Evolutionary conservation across 64 coral and sea anemone species (phyloP).

Genomic region (Cladopsammia gracilis): DNA sequence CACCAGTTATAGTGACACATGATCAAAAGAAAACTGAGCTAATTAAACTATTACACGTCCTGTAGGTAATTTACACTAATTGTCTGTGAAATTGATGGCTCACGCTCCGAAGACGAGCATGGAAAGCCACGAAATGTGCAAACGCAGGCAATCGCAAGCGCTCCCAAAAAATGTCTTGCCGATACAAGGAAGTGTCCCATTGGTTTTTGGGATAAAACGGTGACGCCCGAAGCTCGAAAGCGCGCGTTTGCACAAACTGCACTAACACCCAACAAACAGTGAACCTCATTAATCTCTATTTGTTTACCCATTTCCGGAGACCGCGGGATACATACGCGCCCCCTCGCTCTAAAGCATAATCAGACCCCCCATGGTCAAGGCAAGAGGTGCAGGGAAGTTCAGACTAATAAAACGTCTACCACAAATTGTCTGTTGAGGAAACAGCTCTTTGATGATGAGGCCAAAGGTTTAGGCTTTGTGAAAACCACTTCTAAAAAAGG

Average conservation of each 20-base stretch:
- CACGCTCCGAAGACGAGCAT: neutral
- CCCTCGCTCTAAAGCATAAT: neutral
- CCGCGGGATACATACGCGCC: neutral
- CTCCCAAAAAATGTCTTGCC: neutral
- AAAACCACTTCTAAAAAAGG: neutral
- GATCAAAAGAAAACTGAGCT: slow-evolving; percentile 12
- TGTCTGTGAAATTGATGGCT: slow-evolving; percentile 53
- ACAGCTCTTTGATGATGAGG: neutral
- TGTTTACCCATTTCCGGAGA: slow-evolving; percentile 53
- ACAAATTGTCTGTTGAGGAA: neutral
- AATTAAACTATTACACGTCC: slow-evolving; percentile 1
- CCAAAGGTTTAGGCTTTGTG: neutral
- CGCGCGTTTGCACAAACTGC: neutral
- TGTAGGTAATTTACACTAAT: slow-evolving; percentile 7
- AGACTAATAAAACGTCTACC: neutral
- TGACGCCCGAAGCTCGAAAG: neutral
- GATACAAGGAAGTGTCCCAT: neutral
- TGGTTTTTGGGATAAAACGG: neutral
- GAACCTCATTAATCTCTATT: slow-evolving; percentile 43
- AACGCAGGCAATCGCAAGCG: neutral
- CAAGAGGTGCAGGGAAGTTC: neutral
- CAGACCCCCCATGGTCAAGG: slow-evolving; percentile 16
- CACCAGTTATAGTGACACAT: neutral
- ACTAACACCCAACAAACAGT: slow-evolving; percentile 25
- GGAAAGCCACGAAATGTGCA: neutral